Conservation (phyloP, 2,797 vertebrate species). For the Botia almorhae region DNA sequence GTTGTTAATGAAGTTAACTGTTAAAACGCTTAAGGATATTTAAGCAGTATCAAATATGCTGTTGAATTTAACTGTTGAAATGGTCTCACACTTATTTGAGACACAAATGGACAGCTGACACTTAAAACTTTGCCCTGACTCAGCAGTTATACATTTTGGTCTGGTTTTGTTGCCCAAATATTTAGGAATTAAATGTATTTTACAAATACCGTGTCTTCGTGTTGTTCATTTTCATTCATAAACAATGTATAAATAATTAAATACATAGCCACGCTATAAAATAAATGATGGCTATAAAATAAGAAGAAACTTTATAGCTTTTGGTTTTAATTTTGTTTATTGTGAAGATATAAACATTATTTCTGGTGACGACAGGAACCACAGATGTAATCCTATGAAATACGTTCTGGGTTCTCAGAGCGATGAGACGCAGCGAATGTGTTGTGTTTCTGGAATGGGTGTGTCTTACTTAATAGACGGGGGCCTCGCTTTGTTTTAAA, state of each 20-base stretch:
- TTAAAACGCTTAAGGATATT: constrained; percentile 23
- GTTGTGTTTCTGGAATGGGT: constrained; percentile 30
- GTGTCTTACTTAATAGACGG: constrained; percentile 28
- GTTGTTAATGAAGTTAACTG: constrained; percentile 9
- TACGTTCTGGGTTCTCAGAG: too few species aligned
- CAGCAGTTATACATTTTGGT: constrained; percentile 64
- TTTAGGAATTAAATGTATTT: constrained; percentile 85
- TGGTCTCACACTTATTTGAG: constrained; percentile 9
- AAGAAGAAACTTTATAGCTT: too few species aligned
- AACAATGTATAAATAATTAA: too few species aligned
- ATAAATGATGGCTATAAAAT: too few species aligned
- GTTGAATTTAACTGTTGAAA: constrained; percentile 8
- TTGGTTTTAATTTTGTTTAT: too few species aligned
- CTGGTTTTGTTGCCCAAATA: constrained; percentile 73
- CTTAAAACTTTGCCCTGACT: constrained; percentile 55
- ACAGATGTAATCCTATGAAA: too few species aligned
- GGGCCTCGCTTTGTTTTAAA: constrained; percentile 2
- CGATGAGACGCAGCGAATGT: too few species aligned
- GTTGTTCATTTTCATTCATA: constrained; percentile 22
- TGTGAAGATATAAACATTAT: too few species aligned
- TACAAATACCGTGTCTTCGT: constrained; percentile 70
- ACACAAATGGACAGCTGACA: constrained; percentile 53
- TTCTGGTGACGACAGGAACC: too few species aligned
- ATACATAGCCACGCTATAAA: too few species aligned
- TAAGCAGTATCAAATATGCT: not conserved